Evolutionary conservation across 2,888 invertebrate species (phyloP), one percentile per base, ranked within the genome.

Genomic region (Caprella mutica): DNA sequence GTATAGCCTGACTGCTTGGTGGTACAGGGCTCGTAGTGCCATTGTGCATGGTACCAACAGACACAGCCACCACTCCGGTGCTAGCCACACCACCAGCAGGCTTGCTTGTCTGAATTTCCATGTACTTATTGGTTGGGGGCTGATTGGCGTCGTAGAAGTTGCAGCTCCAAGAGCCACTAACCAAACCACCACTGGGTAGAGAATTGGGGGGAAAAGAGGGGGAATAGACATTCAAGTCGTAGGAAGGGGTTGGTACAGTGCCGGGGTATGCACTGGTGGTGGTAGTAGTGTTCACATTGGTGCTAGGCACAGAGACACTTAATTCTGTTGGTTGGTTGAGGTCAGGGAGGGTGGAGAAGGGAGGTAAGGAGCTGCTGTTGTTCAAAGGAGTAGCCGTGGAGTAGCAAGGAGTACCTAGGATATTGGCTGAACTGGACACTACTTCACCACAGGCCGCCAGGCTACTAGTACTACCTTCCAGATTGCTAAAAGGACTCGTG

Each of bases 1-100:
- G 81, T 72, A 89, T 89, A 70, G 88, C 88, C 73, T 86, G 86
- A 72, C 82, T 61, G 29, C 43, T 46, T 24, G 29, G 23, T 17
- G 33, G 33, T 9, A 30, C 29, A 17, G 48, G 48, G 6, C 29
- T 27, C 21, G 46, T 44, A 23, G 53, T 52, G 14, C 40, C n/a
- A 26, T 52, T 46, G 6, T 54, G 33, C 21, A 30, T 42, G 53
- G 46, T 17, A 14, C 29, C 38, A 14, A 19, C 3, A 12, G 12
- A 5, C 8, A 35, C 17, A 9, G 42, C 12, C 9, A 30, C 14
- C 9, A 26, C 12, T 8, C n/a, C n/a, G 12, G 24, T n/a, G 19
- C n/a, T 29, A 14, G 33, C n/a, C n/a, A 23, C 29, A 5, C 35
- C 48, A n/a, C 46, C 42, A 19, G 29, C 19, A 6, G 48, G 26